Evolutionary conservation across 2,888 invertebrate genomes (phyloP), one percentile per base, ranked within the genome.

Genomic region (Leptinotarsa haldemani): DNA sequence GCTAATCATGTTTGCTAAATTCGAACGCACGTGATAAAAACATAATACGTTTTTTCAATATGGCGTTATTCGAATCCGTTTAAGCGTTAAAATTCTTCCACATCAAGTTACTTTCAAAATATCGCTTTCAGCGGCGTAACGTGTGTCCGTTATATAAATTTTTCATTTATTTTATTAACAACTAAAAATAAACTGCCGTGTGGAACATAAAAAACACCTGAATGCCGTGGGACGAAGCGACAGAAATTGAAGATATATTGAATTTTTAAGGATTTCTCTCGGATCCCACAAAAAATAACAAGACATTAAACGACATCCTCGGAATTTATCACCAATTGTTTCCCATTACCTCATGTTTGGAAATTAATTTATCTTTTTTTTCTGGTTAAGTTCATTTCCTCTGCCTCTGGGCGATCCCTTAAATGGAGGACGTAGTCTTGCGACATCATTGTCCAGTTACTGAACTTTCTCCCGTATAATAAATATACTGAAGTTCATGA

Each of bases 241-340:
- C 61, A 64, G 53, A 69, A 69, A 71, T 73, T 70, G 69, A 73
- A 72, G 65, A 65, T 65, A 73, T 58, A 69, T 76, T 76, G 64
- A 73, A 69, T 71, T 69, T 71, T 47, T 47, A 68, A 70, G 56
- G 66, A 73, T 73, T 74, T 70, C 74, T 70, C 69, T 70, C 48
- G 63, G 52, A 58, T 61, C 70, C 65, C 20, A 67, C 53, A 46
- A 53, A 63, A 74, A 74, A 70, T 69, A 70, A 74, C 71, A 69
- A 74, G 69, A 75, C 72, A 25, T 75, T 70, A 77, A 74, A 76
- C 71, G 78, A 76, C 76, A 73, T 67, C 70, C 40, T 61, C 71
- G 71, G 70, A 78, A 78, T 76, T 78, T 78, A 78, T 76, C 65
- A 70, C 73, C 76, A 69, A 78, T 78, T 78, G 78, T 78, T 77